Evolutionary conservation across 1,140 invertebrate species (phyloP).

Genomic region (Lepidurus couesii): DNA sequence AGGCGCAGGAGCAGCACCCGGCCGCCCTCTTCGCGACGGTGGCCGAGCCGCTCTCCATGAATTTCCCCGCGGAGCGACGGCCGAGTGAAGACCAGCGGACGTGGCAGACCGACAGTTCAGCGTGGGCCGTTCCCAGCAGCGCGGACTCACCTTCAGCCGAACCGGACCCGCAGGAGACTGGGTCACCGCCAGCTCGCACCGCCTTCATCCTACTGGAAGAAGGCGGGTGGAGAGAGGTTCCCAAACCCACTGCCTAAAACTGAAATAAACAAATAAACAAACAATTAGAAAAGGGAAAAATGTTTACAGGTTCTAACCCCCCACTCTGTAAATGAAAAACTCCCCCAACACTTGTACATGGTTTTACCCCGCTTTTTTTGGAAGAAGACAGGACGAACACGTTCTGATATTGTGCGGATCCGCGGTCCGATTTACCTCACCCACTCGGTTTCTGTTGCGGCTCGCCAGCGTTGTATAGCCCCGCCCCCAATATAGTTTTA

Average conservation of each 20-base stretch:
- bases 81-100: no score
- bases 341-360: not conserved
- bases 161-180: not conserved
- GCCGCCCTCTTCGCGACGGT: not conserved
- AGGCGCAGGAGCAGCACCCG: not conserved
- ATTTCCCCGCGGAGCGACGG: not conserved
- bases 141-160: not conserved
- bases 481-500: not conserved
- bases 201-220: slow-evolving; percentile 30
- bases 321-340: not conserved
- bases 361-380: not conserved
- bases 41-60: not conserved
- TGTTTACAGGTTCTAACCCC: slow-evolving; percentile 7
- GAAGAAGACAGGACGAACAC: not conserved
- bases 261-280: not conserved
- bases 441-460: not conserved
- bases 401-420: not conserved
- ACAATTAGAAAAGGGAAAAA: not conserved
- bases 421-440: not conserved
- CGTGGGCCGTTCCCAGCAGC: not conserved
- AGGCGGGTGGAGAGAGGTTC: slow-evolving; percentile 33
- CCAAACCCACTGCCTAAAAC: not conserved
- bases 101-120: no score
- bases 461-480: not conserved
- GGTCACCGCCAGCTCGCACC: slow-evolving; percentile 1